A percentile compares a stretch with the other conserved stretches of the same genome.
phyloP scores from a whole-genome alignment of 2,797 vertebrate genomes.

The Peromyscus nudipes region DNA sequence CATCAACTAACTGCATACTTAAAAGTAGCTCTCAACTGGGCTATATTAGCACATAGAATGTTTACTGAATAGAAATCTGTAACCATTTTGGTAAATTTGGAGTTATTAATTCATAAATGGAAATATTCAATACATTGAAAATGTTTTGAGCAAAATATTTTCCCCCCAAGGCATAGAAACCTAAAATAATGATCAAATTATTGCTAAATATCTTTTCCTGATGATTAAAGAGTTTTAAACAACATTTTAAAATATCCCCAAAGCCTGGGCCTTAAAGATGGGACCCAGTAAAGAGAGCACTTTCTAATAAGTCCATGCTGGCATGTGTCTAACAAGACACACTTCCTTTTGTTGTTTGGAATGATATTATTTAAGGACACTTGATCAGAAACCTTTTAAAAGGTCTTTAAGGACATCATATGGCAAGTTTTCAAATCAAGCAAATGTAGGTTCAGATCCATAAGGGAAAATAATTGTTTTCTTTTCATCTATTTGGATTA shows the following conservation, averaged over 20 bases:
- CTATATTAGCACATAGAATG: constrained; percentile 28
- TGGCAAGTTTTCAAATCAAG: constrained; percentile 29
- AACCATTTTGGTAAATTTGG: constrained; percentile 71
- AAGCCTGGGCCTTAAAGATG: constrained; percentile 74
- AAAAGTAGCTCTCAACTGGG: background rate
- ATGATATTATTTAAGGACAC: constrained; percentile 37
- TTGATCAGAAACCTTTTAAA: constrained; percentile 29
- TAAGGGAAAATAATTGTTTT: background rate
- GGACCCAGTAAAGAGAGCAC: constrained; percentile 38
- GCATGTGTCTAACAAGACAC: background rate
- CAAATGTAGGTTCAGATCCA: constrained; percentile 23
- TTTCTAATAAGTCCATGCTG: constrained; percentile 61
- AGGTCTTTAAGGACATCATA: background rate
- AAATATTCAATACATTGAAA: constrained; percentile 80
- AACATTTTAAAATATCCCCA: constrained; percentile 82
- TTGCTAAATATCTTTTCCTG: constrained; percentile 83
- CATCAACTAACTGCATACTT: constrained; percentile 4
- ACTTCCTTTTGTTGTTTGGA: constrained; percentile 43
- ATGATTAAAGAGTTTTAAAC: constrained; percentile 80
- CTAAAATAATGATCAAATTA: constrained; percentile 83
- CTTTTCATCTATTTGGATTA: constrained; percentile 45
- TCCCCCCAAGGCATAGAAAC: constrained; percentile 76
- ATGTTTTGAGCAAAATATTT: constrained; percentile 81
- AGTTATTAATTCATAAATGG: constrained; percentile 80
- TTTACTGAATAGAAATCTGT: constrained; percentile 77